phyloP scores from a whole-genome alignment of 1,140 invertebrate species.

The Camponotus pennsylvanicus region DNA sequence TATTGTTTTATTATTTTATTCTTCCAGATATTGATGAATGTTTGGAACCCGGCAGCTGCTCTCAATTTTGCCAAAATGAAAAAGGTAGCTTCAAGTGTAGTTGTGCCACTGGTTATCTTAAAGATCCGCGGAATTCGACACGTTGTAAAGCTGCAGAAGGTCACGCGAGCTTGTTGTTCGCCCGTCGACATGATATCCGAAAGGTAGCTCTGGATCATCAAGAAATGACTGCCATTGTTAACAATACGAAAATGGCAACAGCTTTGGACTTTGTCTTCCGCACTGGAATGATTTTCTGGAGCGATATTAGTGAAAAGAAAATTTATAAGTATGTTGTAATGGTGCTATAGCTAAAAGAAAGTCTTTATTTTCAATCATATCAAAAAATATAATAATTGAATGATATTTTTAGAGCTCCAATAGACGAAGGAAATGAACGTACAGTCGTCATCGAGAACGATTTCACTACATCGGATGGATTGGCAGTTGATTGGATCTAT shows the following conservation, averaged over 20 bases:
- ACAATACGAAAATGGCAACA: slow-evolving; percentile 94
- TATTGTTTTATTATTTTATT: background rate
- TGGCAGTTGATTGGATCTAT: slow-evolving; percentile 99
- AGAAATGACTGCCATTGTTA: slow-evolving; percentile 96
- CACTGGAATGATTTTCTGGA: slow-evolving; percentile 98
- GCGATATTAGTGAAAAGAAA: slow-evolving; percentile 95
- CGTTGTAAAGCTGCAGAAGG: slow-evolving; percentile 95
- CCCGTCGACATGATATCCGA: slow-evolving; percentile 94
- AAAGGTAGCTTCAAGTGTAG: slow-evolving; percentile 97
- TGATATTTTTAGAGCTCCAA: slow-evolving; percentile 90
- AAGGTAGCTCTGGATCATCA: slow-evolving; percentile 96
- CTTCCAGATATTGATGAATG: slow-evolving; percentile 97
- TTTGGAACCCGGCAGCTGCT: slow-evolving; percentile 94
- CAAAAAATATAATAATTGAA: background rate
- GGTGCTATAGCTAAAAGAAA: background rate
- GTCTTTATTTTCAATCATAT: background rate
- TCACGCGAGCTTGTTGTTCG: slow-evolving; percentile 94
- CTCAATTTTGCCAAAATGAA: slow-evolving; percentile 96
- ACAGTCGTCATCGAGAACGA: slow-evolving; percentile 93
- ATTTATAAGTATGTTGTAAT: slow-evolving; percentile 91
- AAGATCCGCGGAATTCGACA: slow-evolving; percentile 93
- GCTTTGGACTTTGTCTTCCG: slow-evolving; percentile 96
- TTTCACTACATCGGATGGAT: slow-evolving; percentile 95
- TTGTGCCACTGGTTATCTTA: slow-evolving; percentile 94
- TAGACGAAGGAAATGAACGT: slow-evolving; percentile 95